These are phyloP conservation scores for Micrasema minimum DNA, from an alignment of 1,140 invertebrate species.

Conservation along the genomic window DNA sequence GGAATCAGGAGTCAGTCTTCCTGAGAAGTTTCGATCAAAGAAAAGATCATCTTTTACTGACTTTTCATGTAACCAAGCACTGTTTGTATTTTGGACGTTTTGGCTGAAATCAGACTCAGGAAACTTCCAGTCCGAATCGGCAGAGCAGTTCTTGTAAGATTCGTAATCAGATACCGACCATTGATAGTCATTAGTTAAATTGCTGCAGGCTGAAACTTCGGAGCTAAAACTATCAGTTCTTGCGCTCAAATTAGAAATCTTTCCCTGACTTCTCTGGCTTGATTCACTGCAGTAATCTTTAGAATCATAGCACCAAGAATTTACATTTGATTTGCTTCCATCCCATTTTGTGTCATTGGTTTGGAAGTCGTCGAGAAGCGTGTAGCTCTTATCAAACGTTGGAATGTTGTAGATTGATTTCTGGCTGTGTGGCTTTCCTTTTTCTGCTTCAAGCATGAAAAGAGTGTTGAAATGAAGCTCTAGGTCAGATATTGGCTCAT, in stretches of 20 bases:
- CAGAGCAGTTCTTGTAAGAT: constrained; percentile 32
- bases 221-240: constrained; percentile 47
- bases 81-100: background rate
- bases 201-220: constrained; percentile 43
- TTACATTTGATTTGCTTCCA: background rate
- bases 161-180: constrained; percentile 42
- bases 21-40: constrained; percentile 35
- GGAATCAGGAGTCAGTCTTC: constrained; percentile 56
- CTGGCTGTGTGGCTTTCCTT: constrained; percentile 29
- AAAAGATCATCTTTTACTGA: constrained; percentile 21
- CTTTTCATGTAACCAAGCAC: constrained; percentile 39
- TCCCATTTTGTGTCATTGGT: constrained; percentile 1
- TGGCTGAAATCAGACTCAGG: constrained; percentile 19
- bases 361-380: constrained; percentile 26
- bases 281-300: background rate
- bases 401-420: constrained; percentile 13
- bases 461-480: constrained; percentile 52
- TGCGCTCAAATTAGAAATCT: background rate
- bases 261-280: background rate
- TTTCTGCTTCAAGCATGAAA: constrained; percentile 51
- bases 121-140: constrained; percentile 19
- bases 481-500: constrained; percentile 48
- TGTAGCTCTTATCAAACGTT: constrained; percentile 20
- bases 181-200: constrained; percentile 27
- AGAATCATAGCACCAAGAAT: background rate